Conservation (phyloP, 2,113 vertebrate genomes). For the Sebastes fasciatus region DNA sequence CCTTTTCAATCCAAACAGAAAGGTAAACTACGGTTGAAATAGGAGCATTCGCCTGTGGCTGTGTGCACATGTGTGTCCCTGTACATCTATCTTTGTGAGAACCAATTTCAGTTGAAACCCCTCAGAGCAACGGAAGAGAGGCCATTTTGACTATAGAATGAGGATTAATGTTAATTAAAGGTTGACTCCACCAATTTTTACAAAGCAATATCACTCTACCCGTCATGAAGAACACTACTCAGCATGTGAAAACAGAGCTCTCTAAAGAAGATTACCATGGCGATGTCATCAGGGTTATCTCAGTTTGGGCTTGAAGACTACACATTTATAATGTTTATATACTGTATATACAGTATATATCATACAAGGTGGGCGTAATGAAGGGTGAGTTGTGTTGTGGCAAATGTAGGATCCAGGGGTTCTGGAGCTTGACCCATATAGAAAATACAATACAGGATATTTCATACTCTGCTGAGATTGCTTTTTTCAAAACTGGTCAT, state of each 20-base stretch:
- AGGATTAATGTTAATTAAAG: background rate
- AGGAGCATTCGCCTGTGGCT: slow-evolving; percentile 16
- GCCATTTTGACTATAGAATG: background rate
- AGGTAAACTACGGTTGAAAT: background rate
- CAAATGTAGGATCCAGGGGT: too few species aligned
- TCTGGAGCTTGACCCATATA: too few species aligned
- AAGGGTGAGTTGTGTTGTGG: too few species aligned
- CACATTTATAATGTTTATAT: background rate
- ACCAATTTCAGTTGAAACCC: too few species aligned
- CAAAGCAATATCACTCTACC: background rate
- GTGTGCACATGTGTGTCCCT: slow-evolving; percentile 4
- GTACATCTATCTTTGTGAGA: background rate
- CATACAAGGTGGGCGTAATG: too few species aligned
- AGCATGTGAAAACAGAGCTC: background rate
- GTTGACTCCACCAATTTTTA: background rate
- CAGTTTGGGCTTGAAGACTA: background rate
- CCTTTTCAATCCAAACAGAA: slow-evolving; percentile 58
- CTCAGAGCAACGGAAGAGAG: background rate
- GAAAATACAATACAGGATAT: too few species aligned
- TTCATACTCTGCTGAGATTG: too few species aligned
- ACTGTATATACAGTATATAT: too few species aligned
- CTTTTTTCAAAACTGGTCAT: too few species aligned
- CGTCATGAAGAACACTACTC: background rate
- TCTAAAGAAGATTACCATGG: background rate
- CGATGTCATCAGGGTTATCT: background rate